A percentile compares a stretch with the other conserved stretches of the same genome.
Evolutionary conservation across 1,140 invertebrate species (phyloP).

Genomic region (Ceratina calcarata): DNA sequence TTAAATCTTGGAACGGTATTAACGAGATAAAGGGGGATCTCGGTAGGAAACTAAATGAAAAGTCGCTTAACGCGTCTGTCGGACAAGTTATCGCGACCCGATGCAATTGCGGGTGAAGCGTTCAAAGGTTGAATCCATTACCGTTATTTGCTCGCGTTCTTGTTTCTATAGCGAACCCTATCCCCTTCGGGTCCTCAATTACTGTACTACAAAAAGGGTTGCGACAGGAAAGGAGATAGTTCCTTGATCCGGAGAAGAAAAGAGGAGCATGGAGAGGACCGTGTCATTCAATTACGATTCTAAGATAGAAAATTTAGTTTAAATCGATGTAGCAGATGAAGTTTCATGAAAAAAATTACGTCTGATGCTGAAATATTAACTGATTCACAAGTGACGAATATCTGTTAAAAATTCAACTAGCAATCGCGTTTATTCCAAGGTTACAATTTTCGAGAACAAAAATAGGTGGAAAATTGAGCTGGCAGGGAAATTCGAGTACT

Average conservation of each 20-base stretch:
- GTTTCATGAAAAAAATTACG: too few relatives aligned
- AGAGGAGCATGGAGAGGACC: conserved; percentile 8
- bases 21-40: too few relatives aligned
- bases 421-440: too few relatives aligned
- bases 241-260: conserved; percentile 18
- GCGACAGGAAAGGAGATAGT: conserved; percentile 6
- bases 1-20: too few relatives aligned
- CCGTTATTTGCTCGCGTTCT: conserved; percentile 42
- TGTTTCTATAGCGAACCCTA: conserved; percentile 30
- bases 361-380: too few relatives aligned
- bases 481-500: conserved; percentile 51
- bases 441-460: background rate
- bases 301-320: conserved; percentile 48
- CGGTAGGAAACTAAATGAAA: conserved; percentile 25
- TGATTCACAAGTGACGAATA: too few relatives aligned
- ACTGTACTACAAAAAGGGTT: background rate
- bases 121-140: conserved; percentile 51
- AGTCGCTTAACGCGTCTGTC: conserved; percentile 21
- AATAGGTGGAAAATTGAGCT: conserved; percentile 9
- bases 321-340: conserved; percentile 16
- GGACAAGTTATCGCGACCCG: conserved; percentile 23
- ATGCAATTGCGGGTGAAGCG: conserved; percentile 34
- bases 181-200: conserved; percentile 41
- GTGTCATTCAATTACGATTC: too few relatives aligned
- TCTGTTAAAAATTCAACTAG: too few relatives aligned